Base-by-base conservation (phyloP, 2,113 vertebrate genomes). In the Felis chaus region DNA sequence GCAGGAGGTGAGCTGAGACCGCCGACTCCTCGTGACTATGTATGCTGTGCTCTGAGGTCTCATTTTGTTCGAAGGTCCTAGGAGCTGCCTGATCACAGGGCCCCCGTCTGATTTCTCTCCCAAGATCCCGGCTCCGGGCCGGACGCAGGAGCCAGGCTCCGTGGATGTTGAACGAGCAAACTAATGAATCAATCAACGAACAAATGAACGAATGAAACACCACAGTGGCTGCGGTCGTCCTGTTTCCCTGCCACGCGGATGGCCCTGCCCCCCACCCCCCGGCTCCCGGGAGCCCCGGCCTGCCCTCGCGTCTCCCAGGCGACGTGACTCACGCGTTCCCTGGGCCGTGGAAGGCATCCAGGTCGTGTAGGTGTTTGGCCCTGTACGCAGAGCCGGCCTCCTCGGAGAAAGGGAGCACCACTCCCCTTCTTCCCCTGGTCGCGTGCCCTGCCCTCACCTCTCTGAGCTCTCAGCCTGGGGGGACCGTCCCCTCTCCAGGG, bases 361-460 rank as follows among this genome's bases (percentile, higher is more conserved):
- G 31, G 53, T 27, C 18, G 5, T 3, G 33, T 36, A 57, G 39
- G 25, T 23, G 68, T 48, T 53, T 68, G 80, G 89, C 33, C 27
- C 39, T 12, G 33, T 61, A 73, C 65, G 57, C 53, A 0, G 41
- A 79, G 89, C 61, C 41, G 27, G 61, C 33, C 19, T 50, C 23
- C 57, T 48, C 3, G 15, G 10, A 11, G 39, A 10, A 23, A 45
- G 33, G 16, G 39, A 27, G 39, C 29, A 0, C n/a, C 1, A 1
- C 66, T 2, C 21, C 48, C 27, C 82, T 14, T n/a, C 15, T 11
- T 63, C 66, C 65, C 14, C 78, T 39, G 25, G 50, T 55, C 83
- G 5, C 1, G 0, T 8, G 33, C 41, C 1, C 31, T 5, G 61
- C 55, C 63, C 65, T 36, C 48, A 2, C 11, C 69, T 7, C 21